A percentile compares a stretch with the other conserved stretches of the same genome.
Evolutionary conservation across 2,888 invertebrate genomes (phyloP).

Genomic region (Digitonthophagus gazella): DNA sequence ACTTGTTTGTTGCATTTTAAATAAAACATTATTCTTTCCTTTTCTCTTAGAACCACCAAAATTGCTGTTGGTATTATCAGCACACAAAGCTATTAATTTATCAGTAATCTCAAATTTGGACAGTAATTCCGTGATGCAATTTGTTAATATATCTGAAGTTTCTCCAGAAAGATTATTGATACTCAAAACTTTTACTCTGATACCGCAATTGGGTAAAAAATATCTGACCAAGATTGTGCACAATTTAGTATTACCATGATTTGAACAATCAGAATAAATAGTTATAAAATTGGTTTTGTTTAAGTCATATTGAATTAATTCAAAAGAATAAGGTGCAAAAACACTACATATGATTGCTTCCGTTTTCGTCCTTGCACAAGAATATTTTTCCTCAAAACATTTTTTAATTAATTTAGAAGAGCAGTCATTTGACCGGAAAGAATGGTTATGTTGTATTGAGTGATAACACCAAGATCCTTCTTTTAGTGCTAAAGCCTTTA

Average conservation of each 20-base stretch:
- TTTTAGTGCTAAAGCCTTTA: neutral
- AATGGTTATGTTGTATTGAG: conserved; percentile 6
- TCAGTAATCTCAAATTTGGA: neutral
- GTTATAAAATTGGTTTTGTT: neutral
- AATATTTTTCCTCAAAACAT: conserved; percentile 6
- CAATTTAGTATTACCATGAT: too few species aligned
- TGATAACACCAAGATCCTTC: conserved; percentile 7
- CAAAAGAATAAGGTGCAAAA: neutral
- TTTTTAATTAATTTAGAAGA: conserved; percentile 9
- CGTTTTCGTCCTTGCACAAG: conserved; percentile 4
- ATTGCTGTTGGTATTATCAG: conserved; percentile 32
- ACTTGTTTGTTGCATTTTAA: too few species aligned
- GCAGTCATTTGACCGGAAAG: conserved; percentile 6
- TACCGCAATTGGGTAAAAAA: neutral
- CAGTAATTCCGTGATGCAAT: neutral
- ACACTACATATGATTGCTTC: neutral
- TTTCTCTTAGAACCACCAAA: conserved; percentile 29
- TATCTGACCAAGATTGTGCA: neutral
- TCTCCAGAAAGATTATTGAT: neutral
- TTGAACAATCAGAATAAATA: too few species aligned
- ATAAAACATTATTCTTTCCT: conserved; percentile 30
- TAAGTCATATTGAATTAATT: neutral
- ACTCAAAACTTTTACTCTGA: neutral
- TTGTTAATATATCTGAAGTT: conserved; percentile 3
- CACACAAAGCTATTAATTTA: conserved; percentile 23